These are phyloP conservation scores for Oeneis ivallda DNA, from an alignment of 2,888 invertebrate species.

Conservation along the genomic window DNA sequence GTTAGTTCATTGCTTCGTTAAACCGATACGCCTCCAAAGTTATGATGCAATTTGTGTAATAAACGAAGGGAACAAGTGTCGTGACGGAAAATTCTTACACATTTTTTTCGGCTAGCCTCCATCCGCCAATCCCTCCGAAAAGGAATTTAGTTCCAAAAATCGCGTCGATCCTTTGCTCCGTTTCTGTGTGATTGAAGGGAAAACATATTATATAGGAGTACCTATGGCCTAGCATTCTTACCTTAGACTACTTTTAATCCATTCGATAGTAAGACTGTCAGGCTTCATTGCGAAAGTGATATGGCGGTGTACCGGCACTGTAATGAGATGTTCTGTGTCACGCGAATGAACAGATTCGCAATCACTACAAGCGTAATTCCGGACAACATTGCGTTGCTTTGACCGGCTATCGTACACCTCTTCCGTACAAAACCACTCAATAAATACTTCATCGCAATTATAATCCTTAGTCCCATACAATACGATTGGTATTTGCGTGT, in stretches of 20 bases:
- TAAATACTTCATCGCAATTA: constrained; percentile 42
- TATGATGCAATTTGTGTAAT: no score
- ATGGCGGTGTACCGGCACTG: neutral
- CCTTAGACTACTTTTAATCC: neutral
- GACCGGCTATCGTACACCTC: constrained; percentile 36
- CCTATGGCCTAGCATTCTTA: no score
- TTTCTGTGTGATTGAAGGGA: no score
- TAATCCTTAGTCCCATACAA: neutral
- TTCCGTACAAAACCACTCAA: constrained; percentile 16
- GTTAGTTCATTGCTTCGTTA: no score
- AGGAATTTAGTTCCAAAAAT: no score
- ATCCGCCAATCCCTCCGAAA: no score
- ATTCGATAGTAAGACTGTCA: neutral
- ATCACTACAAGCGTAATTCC: constrained; percentile 54
- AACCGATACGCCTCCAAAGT: no score
- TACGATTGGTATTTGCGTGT: constrained; percentile 39
- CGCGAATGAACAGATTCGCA: constrained; percentile 43
- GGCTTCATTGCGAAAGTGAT: constrained; percentile 14
- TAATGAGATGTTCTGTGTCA: constrained; percentile 27
- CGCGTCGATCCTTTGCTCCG: no score
- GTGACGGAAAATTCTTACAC: no score
- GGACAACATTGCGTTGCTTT: constrained; percentile 45
- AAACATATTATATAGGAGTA: no score
- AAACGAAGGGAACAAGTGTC: no score
- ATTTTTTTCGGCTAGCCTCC: no score